phyloP scores from a whole-genome alignment of 2,797 vertebrate genomes.

The Tokudaia tokunoshimensis region DNA sequence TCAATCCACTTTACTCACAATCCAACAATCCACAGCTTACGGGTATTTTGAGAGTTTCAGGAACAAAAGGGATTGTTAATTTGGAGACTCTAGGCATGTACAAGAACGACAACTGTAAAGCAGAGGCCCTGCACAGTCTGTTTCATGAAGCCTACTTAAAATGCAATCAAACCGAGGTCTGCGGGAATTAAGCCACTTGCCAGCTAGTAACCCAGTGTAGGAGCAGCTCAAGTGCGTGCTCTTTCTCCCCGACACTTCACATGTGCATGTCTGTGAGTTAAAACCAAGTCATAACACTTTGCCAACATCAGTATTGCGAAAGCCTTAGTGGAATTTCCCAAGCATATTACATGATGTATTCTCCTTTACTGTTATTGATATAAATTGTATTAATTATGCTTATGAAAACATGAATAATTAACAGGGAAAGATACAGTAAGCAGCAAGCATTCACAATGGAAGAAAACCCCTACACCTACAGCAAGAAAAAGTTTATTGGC shows the following conservation, averaged over 20 bases:
- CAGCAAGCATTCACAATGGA: conserved; percentile 3
- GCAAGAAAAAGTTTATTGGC: neutral
- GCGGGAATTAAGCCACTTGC: neutral
- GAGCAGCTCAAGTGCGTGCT: neutral
- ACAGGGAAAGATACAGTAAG: neutral
- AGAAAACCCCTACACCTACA: neutral
- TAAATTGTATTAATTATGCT: conserved; percentile 38
- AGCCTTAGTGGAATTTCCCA: conserved; percentile 4
- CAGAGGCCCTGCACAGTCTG: neutral
- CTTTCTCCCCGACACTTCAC: too few species aligned
- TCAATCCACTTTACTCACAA: neutral
- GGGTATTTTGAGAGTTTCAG: neutral
- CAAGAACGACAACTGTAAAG: conserved; percentile 19
- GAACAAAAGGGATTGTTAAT: neutral
- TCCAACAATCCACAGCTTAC: neutral
- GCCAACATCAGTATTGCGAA: conserved; percentile 1
- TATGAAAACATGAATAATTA: conserved; percentile 66
- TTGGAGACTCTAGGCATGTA: conserved; percentile 14
- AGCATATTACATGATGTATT: neutral
- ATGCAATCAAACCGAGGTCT: conserved; percentile 35
- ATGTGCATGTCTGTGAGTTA: neutral
- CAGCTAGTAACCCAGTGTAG: neutral
- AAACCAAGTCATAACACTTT: neutral
- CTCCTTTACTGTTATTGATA: conserved; percentile 30
- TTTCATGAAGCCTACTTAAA: conserved; percentile 60